Base-by-base conservation (phyloP, 2,888 invertebrate species). In the Alloplasta piceator region DNA sequence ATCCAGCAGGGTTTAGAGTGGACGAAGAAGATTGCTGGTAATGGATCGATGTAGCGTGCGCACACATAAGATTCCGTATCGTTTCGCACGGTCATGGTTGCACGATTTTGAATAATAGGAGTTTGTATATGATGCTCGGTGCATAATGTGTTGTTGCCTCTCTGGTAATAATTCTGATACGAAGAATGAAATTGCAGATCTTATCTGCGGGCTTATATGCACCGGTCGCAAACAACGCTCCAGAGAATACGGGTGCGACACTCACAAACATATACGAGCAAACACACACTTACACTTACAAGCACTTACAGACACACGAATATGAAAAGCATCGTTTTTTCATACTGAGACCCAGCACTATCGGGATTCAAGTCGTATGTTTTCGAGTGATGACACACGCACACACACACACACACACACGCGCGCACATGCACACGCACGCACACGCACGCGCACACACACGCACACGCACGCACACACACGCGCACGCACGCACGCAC, bases 31-130 rank as follows among this genome's bases (percentile, higher is more conserved):
- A 26, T 26, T 26, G 26, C 26, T 26, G 26, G 26, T 26, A 26
- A 26, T 26, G 26, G 26, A 26, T 26, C 26, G 26, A 26, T 26
- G 26, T 26, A 26, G 26, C 26, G 41, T 60, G 12, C 12, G 41
- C 14, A 60, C 14, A 41, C 1, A 6, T 12, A 60, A 60, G 39
- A 60, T 60, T 39, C n/a, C 38, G 36, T 64, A 64, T 36, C 52
- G 52, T 52, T 55, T 52, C 52, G 52, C 67, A 55, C 67, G 67
- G 67, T 67, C 50, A 67, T 55, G 67, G 41, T 67, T 55, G 67
- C 52, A 39, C 52, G 67, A 39, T 67, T 67, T 52, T 67, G 52
- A 67, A 67, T 67, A 67, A 67, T 67, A 41, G 52, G 52, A 55
- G 14, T 67, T 67, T 64, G n/a, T 26, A 26, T 26, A 26, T 26